Evolutionary conservation across 2,113 vertebrate species (phyloP), one percentile per base, ranked within the genome.

Genomic region (Antigone vipio): DNA sequence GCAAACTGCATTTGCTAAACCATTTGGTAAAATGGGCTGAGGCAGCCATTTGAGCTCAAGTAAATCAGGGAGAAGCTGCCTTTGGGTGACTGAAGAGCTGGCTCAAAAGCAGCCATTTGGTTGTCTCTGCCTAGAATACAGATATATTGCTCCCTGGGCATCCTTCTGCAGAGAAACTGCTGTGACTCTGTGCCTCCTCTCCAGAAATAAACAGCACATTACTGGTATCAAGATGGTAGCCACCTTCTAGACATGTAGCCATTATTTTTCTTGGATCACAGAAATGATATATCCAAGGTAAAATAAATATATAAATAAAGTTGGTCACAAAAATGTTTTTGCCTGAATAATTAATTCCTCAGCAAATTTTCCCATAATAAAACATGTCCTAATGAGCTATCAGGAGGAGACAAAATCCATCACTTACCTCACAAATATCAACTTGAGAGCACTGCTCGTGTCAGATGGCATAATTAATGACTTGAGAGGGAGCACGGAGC

Each of bases 321-420:
- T 76, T 66, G 64, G 62, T 93, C 58, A 62, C 74, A 76, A 76
- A 82, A 88, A 90, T 88, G 9, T 55, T 97, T 96, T 95, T 88
- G 11, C n/a, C 52, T 88, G 72, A 95, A 96, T 95, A 96, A 96
- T 94, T 97, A 97, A 85, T 90, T 98, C 91, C 97, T 97, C 90
- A 95, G 94, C 96, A 97, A 82, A 32, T 95, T 93, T 96, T 76
- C 34, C 45, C 76, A 29, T 91, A 67, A 96, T 97, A 95, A 96
- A 97, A 88, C 66, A 85, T 45, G 89, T 91, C 87, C 77, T 98
- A 97, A 97, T 91, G 98, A 98, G 97, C 95, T 88, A 95, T 96
- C 96, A 91, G 55, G 92, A 97, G 81, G 62, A 86, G 49, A 78
- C 87, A 72, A 95, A 96, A 91, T 86, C 79, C 95, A 85, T 95